Base-by-base conservation (phyloP, 2,888 invertebrate genomes). In the Nomada hirtipes region DNA sequence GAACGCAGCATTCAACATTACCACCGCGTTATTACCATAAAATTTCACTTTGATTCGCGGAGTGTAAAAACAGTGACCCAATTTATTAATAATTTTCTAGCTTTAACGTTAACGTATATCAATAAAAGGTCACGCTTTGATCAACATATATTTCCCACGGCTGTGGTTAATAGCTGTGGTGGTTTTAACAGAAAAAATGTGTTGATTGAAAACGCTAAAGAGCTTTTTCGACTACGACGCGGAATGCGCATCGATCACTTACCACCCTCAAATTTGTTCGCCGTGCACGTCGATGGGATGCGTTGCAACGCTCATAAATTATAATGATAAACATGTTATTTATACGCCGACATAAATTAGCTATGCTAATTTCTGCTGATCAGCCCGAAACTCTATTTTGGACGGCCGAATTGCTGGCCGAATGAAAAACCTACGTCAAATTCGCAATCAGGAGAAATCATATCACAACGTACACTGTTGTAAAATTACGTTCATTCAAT, bases 281-380 rank as follows among this genome's bases (percentile, higher is more conserved):
- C 87, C 84, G 83, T 85, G 83, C 83, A 77, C 86, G 78, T 85
- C 85, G 89, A 90, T 89, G 89, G 88, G 74, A 84, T 81, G 82
- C 85, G 85, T 88, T 84, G 88, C 87, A 86, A 84, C 87, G 88
- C 88, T 91, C 92, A 93, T 93, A 93, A 92, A 93, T 93, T 93
- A 92, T 91, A 91, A 92, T 91, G 92, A 91, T 93, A 93, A 92
- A 93, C 93, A 92, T 91, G 92, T 93, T 93, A 93, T 93, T 93
- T 93, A 93, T 92, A 92, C 92, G 89, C 87, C 81, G 89, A 91
- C 92, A 92, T 92, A 92, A 93, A 93, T 93, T 92, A 91, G 89
- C 90, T 91, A 93, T 92, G 93, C 91, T 92, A 93, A 93, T 93
- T 93, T 92, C 91, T 91, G 92, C 92, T 92, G 93, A 93, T 93